A percentile compares a stretch with the other conserved stretches of the same genome.
These are phyloP conservation scores for Centropus bengalensis DNA, from an alignment of 2,113 vertebrate species.

Conservation along the genomic window DNA sequence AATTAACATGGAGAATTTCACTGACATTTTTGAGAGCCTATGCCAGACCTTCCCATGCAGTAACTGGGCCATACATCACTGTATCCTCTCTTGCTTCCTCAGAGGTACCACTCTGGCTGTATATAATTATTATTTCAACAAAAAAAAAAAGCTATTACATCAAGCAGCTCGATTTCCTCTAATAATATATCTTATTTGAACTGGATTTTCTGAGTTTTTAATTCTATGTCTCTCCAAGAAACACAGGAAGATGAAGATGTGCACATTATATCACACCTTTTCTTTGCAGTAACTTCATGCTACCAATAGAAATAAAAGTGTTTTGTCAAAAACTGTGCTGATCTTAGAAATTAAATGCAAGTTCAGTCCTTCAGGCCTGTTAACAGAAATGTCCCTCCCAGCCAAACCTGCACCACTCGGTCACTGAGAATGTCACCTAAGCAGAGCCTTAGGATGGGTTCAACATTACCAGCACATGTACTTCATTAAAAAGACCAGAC, in stretches of 20 bases:
- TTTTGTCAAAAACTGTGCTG: constrained; percentile 33
- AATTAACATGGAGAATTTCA: not conserved
- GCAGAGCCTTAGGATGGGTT: not conserved
- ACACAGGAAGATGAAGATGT: not conserved
- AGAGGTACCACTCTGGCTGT: not conserved
- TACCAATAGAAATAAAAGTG: constrained; percentile 8
- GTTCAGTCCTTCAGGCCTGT: not conserved
- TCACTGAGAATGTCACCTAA: not conserved
- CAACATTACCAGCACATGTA: not conserved
- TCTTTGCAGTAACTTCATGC: constrained; percentile 27
- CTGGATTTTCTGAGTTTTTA: not conserved
- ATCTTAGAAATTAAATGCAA: constrained; percentile 22
- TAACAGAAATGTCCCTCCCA: not conserved
- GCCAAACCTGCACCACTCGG: not conserved
- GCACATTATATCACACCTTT: not conserved
- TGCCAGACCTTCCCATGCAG: not conserved
- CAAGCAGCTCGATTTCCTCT: not conserved
- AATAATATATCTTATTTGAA: not conserved
- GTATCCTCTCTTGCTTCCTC: not conserved
- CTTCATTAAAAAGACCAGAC: not conserved
- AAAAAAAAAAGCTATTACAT: not conserved
- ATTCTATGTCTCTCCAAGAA: not conserved
- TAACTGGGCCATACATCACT: not conserved
- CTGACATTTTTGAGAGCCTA: not conserved
- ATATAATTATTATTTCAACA: not conserved